phyloP scores from a whole-genome alignment of 2,113 vertebrate genomes.

The Crocuta crocuta region DNA sequence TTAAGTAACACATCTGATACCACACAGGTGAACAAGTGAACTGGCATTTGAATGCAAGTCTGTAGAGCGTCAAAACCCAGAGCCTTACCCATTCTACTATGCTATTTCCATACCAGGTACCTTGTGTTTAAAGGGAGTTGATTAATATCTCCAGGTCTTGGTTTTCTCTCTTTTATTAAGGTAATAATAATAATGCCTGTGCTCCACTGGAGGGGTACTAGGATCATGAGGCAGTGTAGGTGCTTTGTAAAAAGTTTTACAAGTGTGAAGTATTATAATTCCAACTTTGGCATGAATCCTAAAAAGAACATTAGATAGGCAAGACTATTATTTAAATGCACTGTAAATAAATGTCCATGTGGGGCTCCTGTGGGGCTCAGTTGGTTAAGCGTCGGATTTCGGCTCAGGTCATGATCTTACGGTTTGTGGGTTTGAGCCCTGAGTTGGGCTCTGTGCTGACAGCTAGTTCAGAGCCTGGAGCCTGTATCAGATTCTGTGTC shows the following conservation, averaged over 20 bases:
- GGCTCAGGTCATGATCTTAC: no score
- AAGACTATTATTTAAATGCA: not conserved
- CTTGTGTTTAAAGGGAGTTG: not conserved
- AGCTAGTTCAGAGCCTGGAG: no score
- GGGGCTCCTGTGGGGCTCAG: no score
- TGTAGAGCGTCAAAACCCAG: not conserved
- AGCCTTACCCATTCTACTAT: not conserved
- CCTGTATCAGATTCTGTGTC: no score
- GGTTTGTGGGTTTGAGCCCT: no score
- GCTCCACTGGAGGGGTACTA: not conserved
- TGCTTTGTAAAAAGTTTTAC: not conserved
- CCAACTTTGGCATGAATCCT: not conserved
- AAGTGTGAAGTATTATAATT: not conserved
- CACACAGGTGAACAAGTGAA: not conserved
- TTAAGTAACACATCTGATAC: not conserved
- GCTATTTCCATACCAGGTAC: not conserved
- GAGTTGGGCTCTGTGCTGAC: no score
- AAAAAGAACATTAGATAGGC: not conserved
- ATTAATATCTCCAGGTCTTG: not conserved
- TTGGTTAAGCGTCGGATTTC: no score
- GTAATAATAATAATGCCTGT: not conserved
- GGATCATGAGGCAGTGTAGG: not conserved
- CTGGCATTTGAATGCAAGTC: constrained; percentile 1
- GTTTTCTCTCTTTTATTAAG: not conserved
- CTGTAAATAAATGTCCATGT: not conserved